phyloP scores from a whole-genome alignment of 2,113 vertebrate species.

The Tor tambroides region DNA sequence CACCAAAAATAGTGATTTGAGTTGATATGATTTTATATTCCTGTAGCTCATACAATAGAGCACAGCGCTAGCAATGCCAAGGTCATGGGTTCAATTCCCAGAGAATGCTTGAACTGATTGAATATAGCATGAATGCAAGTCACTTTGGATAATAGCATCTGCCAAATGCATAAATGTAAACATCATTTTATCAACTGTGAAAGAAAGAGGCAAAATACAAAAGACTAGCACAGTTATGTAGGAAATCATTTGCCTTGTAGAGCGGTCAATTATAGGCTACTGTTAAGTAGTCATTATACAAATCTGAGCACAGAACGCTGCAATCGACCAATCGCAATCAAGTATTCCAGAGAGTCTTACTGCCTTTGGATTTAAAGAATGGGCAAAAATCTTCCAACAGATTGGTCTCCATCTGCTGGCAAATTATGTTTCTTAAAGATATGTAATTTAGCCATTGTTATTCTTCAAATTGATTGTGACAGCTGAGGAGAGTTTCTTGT shows the following conservation, averaged over 20 bases:
- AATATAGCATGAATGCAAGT: not conserved
- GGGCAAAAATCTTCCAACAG: slow-evolving; percentile 36
- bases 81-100: not conserved
- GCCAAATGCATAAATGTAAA: not conserved
- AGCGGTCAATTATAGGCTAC: not conserved
- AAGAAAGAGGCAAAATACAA: not conserved
- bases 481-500: slow-evolving; percentile 55
- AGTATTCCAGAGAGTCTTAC: not conserved
- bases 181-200: not conserved
- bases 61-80: not conserved
- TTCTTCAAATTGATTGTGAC: slow-evolving; percentile 35
- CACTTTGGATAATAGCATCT: not conserved
- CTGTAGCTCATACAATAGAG: not conserved
- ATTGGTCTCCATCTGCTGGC: slow-evolving; percentile 56
- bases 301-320: not conserved
- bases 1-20: not conserved
- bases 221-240: not conserved
- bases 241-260: not conserved
- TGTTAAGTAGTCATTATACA: slow-evolving; percentile 32
- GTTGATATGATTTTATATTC: not conserved
- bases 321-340: slow-evolving; percentile 8
- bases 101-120: not conserved
- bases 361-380: slow-evolving; percentile 20
- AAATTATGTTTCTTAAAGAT: slow-evolving; percentile 46
- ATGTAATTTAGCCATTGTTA: slow-evolving; percentile 47